phyloP scores from a whole-genome alignment of 2,888 invertebrate species.

The Dusona sp. region DNA sequence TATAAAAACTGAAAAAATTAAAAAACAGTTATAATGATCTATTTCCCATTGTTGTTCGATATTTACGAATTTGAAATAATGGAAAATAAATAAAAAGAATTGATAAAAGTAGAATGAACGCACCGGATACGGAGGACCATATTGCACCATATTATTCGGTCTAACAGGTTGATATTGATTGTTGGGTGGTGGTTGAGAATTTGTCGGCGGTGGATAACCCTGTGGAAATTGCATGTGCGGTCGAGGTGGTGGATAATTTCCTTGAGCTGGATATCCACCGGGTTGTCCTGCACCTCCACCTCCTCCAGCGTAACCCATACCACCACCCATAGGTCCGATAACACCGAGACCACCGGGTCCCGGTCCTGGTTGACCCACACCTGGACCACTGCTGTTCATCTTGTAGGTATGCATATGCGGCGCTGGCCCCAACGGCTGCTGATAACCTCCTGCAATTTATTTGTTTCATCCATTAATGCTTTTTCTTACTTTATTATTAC shows the following conservation, averaged over 20 bases:
- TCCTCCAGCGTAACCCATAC: conserved; percentile 81
- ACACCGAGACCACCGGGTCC: conserved; percentile 81
- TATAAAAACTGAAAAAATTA: too few species aligned
- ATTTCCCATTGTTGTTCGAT: background rate
- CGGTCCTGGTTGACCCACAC: conserved; percentile 86
- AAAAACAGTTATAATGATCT: too few species aligned
- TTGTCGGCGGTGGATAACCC: conserved; percentile 81
- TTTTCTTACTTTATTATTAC: background rate
- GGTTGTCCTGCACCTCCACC: conserved; percentile 85
- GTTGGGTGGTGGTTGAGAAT: conserved; percentile 82
- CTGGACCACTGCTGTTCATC: conserved; percentile 84
- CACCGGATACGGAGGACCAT: conserved; percentile 82
- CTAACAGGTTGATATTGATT: conserved; percentile 83
- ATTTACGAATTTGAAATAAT: background rate
- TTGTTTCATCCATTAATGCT: conserved; percentile 30
- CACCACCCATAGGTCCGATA: conserved; percentile 81
- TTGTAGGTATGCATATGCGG: conserved; percentile 88
- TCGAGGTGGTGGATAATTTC: conserved; percentile 84
- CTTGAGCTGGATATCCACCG: conserved; percentile 84
- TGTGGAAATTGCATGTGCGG: conserved; percentile 85
- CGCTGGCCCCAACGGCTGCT: conserved; percentile 87
- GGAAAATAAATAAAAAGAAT: background rate
- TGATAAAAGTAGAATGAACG: conserved; percentile 31
- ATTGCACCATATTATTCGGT: conserved; percentile 83
- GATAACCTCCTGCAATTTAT: conserved; percentile 85